These are phyloP conservation scores for Limnodromus scolopaceus DNA, from an alignment of 2,797 vertebrate genomes.

Conservation along the genomic window DNA sequence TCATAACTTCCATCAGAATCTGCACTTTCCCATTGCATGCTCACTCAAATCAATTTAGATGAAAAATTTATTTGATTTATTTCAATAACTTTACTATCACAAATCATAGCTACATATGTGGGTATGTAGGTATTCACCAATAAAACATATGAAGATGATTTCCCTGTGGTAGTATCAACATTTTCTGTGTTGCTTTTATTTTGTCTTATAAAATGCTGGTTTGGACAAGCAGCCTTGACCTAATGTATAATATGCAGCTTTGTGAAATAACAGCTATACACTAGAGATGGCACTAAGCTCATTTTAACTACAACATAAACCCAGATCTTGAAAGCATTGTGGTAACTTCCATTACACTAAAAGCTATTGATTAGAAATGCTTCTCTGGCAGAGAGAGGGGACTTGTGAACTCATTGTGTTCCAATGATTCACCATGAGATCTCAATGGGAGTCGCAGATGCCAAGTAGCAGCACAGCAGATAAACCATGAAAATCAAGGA, in stretches of 20 bases:
- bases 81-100: neutral
- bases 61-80: constrained; percentile 28
- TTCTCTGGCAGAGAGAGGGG: neutral
- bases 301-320: constrained; percentile 12
- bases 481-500: neutral
- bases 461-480: neutral
- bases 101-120: neutral
- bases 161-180: neutral
- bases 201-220: neutral
- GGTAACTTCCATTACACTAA: constrained; percentile 42
- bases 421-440: neutral
- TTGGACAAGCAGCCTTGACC: neutral
- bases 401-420: neutral
- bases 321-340: neutral
- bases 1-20: neutral
- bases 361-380: constrained; percentile 39
- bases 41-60: neutral
- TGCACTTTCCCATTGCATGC: neutral
- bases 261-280: neutral
- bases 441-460: neutral
- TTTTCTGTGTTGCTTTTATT: neutral
- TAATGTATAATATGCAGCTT: neutral
- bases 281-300: constrained; percentile 12
- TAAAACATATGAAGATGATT: neutral
- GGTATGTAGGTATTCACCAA: neutral